These are phyloP conservation scores for Poecilia wingei DNA, from an alignment of 2,797 vertebrate genomes.

Conservation along the genomic window DNA sequence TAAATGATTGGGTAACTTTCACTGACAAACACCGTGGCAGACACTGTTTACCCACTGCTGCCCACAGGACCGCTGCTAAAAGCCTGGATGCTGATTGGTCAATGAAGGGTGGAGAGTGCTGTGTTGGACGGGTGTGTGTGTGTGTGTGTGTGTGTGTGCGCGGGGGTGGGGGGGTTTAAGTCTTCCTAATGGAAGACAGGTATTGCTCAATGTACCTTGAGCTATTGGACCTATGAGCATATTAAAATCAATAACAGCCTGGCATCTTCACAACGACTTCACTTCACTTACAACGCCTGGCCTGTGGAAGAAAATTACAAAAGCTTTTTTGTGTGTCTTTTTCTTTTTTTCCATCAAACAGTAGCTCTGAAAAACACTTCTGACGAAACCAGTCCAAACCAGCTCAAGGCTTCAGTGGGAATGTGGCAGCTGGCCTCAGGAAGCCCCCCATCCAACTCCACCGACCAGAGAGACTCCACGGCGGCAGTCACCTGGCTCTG, in stretches of 20 bases:
- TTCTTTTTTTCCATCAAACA: constrained; percentile 28
- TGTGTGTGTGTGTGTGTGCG: not conserved
- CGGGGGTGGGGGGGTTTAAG: constrained; percentile 27
- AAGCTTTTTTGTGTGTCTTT: no score
- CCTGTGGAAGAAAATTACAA: constrained; percentile 9
- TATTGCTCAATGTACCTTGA: constrained; percentile 78
- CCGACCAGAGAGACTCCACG: constrained; percentile 37
- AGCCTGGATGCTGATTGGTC: constrained; percentile 83
- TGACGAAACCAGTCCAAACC: constrained; percentile 67
- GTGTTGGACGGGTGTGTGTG: constrained; percentile 3
- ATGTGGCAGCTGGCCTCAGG: constrained; percentile 71
- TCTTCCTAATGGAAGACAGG: constrained; percentile 72
- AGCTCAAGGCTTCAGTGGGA: constrained; percentile 70
- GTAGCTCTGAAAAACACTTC: constrained; percentile 26
- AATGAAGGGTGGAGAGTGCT: constrained; percentile 66
- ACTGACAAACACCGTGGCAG: constrained; percentile 82
- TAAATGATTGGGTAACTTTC: constrained; percentile 84
- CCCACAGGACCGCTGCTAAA: constrained; percentile 79
- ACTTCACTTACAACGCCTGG: constrained; percentile 11
- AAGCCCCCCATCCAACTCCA: constrained; percentile 29
- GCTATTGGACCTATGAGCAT: constrained; percentile 57
- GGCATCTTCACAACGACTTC: constrained; percentile 42
- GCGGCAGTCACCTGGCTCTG: constrained; percentile 38
- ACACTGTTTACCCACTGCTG: constrained; percentile 82
- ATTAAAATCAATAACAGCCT: constrained; percentile 60